Conservation (phyloP, 1,140 invertebrate genomes). For the Metaphire vulgaris region DNA sequence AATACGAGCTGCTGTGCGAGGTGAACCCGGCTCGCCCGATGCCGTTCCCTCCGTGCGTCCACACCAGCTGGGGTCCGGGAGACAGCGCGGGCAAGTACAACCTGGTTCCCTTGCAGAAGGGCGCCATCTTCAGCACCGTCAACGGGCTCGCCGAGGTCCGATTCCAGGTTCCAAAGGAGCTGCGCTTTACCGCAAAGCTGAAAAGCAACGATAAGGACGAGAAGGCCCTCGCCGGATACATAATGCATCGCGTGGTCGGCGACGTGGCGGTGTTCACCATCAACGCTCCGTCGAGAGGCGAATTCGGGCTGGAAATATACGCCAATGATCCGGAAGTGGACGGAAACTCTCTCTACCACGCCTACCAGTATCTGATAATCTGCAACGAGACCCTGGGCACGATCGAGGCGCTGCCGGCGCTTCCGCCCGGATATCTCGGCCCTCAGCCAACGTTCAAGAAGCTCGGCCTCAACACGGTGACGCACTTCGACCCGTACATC, state of each 20-base stretch:
- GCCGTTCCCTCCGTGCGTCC: conserved; percentile 51
- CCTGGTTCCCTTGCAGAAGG: conserved; percentile 44
- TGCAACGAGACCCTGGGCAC: conserved; percentile 45
- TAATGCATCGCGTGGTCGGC: conserved; percentile 46
- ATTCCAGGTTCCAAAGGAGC: conserved; percentile 35
- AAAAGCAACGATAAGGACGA: conserved; percentile 43
- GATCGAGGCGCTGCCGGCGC: conserved; percentile 41
- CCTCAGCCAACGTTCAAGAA: conserved; percentile 47
- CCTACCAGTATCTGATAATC: conserved; percentile 48
- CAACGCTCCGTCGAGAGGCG: conserved; percentile 45
- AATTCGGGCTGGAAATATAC: conserved; percentile 52
- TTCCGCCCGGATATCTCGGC: conserved; percentile 50
- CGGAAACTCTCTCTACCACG: conserved; percentile 48
- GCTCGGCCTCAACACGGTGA: conserved; percentile 42
- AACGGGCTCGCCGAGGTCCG: conserved; percentile 31
- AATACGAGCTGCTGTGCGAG: conserved; percentile 45
- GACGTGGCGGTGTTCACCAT: conserved; percentile 50
- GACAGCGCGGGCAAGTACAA: conserved; percentile 36
- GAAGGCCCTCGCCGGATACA: conserved; percentile 45
- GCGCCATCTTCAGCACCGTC: conserved; percentile 40
- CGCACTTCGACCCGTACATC: conserved; percentile 48
- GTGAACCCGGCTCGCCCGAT: conserved; percentile 31
- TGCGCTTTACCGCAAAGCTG: conserved; percentile 52
- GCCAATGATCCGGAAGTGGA: conserved; percentile 50
- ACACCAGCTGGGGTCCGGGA: conserved; percentile 46